phyloP scores from a whole-genome alignment of 2,888 invertebrate genomes.

The Mesoligia furuncula region DNA sequence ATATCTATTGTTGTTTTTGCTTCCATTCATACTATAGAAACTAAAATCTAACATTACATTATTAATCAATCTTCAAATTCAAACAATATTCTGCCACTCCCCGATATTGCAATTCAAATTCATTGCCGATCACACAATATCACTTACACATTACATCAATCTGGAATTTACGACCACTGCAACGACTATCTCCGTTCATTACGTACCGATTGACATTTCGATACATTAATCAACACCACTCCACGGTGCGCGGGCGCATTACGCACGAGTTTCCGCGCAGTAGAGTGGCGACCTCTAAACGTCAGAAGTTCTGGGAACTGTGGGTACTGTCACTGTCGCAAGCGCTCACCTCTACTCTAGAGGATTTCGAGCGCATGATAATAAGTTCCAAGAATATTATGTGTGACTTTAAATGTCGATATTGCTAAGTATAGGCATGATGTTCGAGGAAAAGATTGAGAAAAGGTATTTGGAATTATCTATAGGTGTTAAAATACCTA shows the following conservation, averaged over 20 bases:
- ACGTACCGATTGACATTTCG: slow-evolving; percentile 54
- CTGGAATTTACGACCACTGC: slow-evolving; percentile 1
- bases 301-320: slow-evolving; percentile 63
- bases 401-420: slow-evolving; percentile 58
- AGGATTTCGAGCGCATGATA: slow-evolving; percentile 54
- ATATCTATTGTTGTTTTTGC: not conserved
- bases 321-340: slow-evolving; percentile 63
- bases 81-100: not conserved
- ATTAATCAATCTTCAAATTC: not conserved
- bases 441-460: slow-evolving; percentile 36
- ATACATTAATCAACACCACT: slow-evolving; percentile 48
- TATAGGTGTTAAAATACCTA: slow-evolving; percentile 7
- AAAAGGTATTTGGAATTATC: slow-evolving; percentile 27
- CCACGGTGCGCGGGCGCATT: slow-evolving; percentile 35
- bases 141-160: slow-evolving; percentile 20
- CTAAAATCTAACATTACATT: not conserved
- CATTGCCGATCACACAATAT: slow-evolving; percentile 13
- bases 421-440: slow-evolving; percentile 43
- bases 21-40: not conserved
- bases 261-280: slow-evolving; percentile 49
- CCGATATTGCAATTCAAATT: not conserved
- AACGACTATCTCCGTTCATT: slow-evolving; percentile 38
- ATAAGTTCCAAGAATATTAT: slow-evolving; percentile 60
- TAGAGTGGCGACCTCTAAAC: slow-evolving; percentile 63
- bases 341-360: slow-evolving; percentile 54